phyloP scores from a whole-genome alignment of 1,140 invertebrate species.

The Pentalonia nigronervosa region DNA sequence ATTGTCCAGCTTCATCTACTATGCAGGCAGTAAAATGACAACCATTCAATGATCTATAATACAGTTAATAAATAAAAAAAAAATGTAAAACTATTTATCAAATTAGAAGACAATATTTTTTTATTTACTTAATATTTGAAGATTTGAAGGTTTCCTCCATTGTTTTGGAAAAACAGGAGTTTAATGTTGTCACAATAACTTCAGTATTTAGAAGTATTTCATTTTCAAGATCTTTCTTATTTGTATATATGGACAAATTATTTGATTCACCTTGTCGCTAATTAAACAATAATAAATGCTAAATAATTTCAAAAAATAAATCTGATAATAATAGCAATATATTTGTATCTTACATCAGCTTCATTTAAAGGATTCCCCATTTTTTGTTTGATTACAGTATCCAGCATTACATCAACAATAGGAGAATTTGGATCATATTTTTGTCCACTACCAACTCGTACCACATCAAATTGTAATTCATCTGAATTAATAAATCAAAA shows the following conservation, averaged over 20 bases:
- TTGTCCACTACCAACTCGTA: conserved; percentile 31
- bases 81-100: neutral
- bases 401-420: neutral
- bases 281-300: conserved; percentile 16
- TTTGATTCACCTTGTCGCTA: conserved; percentile 29
- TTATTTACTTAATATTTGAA: conserved; percentile 25
- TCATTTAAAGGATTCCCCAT: conserved; percentile 20
- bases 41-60: neutral
- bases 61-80: neutral
- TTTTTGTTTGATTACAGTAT: conserved; percentile 39
- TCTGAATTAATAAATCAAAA: neutral
- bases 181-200: conserved; percentile 47
- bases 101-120: neutral
- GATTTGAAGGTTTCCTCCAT: conserved; percentile 33
- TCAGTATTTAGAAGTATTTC: conserved; percentile 35
- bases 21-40: conserved; percentile 70
- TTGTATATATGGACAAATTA: neutral
- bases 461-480: conserved; percentile 29
- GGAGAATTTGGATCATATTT: conserved; percentile 40
- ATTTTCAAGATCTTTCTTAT: conserved; percentile 44
- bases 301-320: neutral
- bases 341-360: conserved; percentile 19
- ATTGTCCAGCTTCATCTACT: conserved; percentile 90
- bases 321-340: neutral
- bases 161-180: conserved; percentile 38